A percentile compares a stretch with the other conserved stretches of the same genome.
Conservation (phyloP, 2,113 vertebrate genomes). For the Pipra filicauda region DNA sequence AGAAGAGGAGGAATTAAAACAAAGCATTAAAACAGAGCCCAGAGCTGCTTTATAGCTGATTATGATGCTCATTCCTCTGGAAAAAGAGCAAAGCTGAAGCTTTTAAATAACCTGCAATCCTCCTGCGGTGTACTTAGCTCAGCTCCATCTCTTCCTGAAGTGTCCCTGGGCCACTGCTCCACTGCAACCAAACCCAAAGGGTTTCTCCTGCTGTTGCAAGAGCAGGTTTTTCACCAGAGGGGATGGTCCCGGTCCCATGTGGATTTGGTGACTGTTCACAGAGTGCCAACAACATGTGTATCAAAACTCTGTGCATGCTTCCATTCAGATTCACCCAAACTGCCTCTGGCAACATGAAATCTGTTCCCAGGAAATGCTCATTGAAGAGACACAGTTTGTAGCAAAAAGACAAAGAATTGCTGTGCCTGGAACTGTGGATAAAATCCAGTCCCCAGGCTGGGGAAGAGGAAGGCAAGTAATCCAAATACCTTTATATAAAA, state of each 20-base stretch:
- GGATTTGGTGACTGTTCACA: background rate
- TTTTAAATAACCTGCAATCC: background rate
- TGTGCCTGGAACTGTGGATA: background rate
- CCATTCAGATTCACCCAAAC: background rate
- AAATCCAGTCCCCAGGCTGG: background rate
- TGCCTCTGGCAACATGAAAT: background rate
- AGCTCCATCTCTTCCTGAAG: background rate
- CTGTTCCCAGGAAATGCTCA: background rate
- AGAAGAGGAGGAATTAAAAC: background rate
- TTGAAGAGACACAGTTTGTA: background rate
- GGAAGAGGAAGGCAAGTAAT: background rate
- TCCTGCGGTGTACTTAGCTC: background rate
- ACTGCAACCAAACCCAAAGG: background rate
- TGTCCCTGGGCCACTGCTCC: background rate
- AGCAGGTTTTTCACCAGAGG: background rate
- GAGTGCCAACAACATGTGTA: accelerated
- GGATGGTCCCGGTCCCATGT: background rate
- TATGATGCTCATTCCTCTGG: background rate
- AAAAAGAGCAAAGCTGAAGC: background rate
- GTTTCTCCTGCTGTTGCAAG: background rate
- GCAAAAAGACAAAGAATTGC: background rate
- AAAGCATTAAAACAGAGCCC: background rate
- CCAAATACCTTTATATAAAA: accelerated
- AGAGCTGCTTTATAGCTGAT: background rate
- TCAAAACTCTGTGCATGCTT: background rate